Conservation (phyloP, 2,888 invertebrate species). For the Falcaria lacertinaria region DNA sequence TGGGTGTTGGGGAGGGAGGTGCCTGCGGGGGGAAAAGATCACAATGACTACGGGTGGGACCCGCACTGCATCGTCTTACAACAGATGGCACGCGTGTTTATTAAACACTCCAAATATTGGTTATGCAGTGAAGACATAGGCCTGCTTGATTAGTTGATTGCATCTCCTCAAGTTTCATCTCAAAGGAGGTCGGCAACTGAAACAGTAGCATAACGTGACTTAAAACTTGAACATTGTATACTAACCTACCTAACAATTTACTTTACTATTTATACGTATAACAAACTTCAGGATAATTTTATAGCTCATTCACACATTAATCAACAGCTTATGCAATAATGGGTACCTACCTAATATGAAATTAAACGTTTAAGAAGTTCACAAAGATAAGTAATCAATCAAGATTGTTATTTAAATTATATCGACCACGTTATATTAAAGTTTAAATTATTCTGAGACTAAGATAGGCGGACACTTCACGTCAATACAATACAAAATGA, state of each 20-base stretch:
- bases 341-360: too few relatives aligned
- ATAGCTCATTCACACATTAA: too few relatives aligned
- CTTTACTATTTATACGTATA: neutral
- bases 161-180: slow-evolving; percentile 67
- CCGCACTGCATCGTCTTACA: slow-evolving; percentile 72
- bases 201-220: slow-evolving; percentile 37
- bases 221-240: slow-evolving; percentile 1
- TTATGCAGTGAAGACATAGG: slow-evolving; percentile 68
- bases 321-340: too few relatives aligned
- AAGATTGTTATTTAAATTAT: too few relatives aligned
- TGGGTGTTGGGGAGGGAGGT: slow-evolving; percentile 58
- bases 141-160: slow-evolving; percentile 68
- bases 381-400: too few relatives aligned
- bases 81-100: slow-evolving; percentile 79
- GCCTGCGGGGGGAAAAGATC: slow-evolving; percentile 49
- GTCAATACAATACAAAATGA: slow-evolving; percentile 50
- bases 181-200: slow-evolving; percentile 66
- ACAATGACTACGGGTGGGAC: slow-evolving; percentile 64
- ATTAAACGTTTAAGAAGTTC: too few relatives aligned
- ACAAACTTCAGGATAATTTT: too few relatives aligned
- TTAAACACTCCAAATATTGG: slow-evolving; percentile 73
- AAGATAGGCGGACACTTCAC: slow-evolving; percentile 56
- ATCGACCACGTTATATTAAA: too few relatives aligned
- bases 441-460: too few relatives aligned
- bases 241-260: neutral